Conservation (phyloP, 2,888 invertebrate species). For the Selenia dentaria region DNA sequence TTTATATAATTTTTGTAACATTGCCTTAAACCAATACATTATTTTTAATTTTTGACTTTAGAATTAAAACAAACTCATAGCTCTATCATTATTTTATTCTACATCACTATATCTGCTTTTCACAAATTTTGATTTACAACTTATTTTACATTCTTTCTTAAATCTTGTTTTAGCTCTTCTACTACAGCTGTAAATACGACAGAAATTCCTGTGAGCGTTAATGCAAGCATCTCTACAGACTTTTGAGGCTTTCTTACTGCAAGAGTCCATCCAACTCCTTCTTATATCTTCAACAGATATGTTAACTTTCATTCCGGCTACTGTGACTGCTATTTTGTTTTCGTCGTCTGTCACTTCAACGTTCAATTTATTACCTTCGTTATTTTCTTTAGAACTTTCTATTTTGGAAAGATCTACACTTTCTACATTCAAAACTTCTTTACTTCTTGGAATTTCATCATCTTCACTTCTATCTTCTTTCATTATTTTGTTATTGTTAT, state of each 20-base stretch:
- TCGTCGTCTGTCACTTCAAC: constrained; percentile 10
- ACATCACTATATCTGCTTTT: constrained; percentile 23
- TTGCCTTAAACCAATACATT: too few relatives aligned
- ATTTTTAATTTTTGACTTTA: too few relatives aligned
- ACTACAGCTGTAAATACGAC: constrained; percentile 37
- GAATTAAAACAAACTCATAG: too few relatives aligned
- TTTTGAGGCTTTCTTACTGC: constrained; percentile 28
- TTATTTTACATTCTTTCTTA: constrained; percentile 41
- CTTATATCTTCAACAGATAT: not conserved
- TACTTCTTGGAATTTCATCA: not conserved
- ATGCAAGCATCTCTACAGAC: constrained; percentile 47
- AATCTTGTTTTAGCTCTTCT: constrained; percentile 35
- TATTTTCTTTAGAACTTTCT: not conserved
- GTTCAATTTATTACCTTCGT: not conserved
- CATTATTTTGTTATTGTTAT: not conserved
- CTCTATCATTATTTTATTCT: constrained; percentile 9
- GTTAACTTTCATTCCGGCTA: not conserved
- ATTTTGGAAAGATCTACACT: not conserved
- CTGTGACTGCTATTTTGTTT: not conserved
- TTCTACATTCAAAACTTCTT: not conserved
- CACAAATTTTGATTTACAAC: constrained; percentile 42
- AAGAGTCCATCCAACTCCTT: constrained; percentile 20
- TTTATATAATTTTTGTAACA: too few relatives aligned
- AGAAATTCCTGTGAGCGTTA: constrained; percentile 35
- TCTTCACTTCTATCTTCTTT: not conserved